Conservation (phyloP, 2,797 vertebrate species). For the Caiman crocodilus region DNA sequence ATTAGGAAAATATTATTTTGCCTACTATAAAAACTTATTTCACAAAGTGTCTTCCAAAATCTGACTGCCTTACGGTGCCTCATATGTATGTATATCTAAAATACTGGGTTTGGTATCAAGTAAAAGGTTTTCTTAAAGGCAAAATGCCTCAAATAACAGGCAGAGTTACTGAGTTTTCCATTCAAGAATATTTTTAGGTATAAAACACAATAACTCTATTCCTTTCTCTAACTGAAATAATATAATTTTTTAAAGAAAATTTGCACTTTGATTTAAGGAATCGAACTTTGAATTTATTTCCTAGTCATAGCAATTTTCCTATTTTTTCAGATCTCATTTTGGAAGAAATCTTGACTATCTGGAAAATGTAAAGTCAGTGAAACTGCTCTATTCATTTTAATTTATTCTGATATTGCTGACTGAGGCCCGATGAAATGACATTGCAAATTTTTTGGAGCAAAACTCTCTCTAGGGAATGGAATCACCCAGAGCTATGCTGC, state of each 20-base stretch:
- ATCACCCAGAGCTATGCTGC: too few relatives aligned
- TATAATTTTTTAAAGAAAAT: too few relatives aligned
- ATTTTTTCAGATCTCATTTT: not conserved
- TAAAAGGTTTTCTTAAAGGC: not conserved
- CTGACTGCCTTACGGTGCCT: not conserved
- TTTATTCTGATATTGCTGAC: not conserved
- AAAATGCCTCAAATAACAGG: not conserved
- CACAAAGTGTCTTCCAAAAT: not conserved
- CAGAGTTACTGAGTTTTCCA: not conserved
- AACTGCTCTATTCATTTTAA: not conserved
- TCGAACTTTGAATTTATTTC: not conserved
- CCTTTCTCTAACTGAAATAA: not conserved
- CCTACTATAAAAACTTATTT: too few relatives aligned
- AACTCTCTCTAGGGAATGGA: not conserved
- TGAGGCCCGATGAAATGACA: not conserved
- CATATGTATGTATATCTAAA: not conserved
- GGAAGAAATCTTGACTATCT: not conserved
- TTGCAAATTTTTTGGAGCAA: not conserved
- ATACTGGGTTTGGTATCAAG: not conserved
- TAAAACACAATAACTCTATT: not conserved
- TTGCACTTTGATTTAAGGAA: too few relatives aligned
- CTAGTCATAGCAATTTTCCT: not conserved
- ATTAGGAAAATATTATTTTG: too few relatives aligned
- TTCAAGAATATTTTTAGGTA: not conserved
- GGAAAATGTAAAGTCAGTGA: not conserved